phyloP scores from a whole-genome alignment of 2,888 invertebrate species.

The Pteria penguin region DNA sequence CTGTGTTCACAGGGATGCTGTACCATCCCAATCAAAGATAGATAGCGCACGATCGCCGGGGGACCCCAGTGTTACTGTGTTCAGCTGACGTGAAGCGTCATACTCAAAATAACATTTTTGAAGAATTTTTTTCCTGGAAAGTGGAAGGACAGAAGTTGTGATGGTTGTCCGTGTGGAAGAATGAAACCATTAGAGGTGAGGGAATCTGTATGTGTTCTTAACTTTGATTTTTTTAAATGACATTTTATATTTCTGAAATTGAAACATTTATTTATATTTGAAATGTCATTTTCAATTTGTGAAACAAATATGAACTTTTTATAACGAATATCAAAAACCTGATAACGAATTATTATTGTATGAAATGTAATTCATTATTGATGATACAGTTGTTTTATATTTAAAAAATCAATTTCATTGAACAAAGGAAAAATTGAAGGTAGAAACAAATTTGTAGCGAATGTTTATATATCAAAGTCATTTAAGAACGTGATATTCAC shows the following conservation, averaged over 20 bases:
- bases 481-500: not conserved
- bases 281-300: conserved; percentile 3
- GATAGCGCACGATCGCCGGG: conserved; percentile 7
- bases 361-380: too few relatives aligned
- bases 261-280: not conserved
- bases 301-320: too few relatives aligned
- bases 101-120: not conserved
- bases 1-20: too few relatives aligned
- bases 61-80: not conserved
- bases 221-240: conserved; percentile 7
- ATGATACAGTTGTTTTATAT: too few relatives aligned
- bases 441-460: too few relatives aligned
- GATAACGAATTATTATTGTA: too few relatives aligned
- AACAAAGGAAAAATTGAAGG: too few relatives aligned
- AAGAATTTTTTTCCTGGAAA: conserved; percentile 4
- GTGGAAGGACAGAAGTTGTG: conserved; percentile 20
- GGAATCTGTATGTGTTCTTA: conserved; percentile 15
- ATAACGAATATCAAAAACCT: too few relatives aligned
- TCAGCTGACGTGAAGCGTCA: not conserved
- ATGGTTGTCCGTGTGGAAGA: conserved; percentile 15
- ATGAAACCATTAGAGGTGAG: conserved; percentile 60
- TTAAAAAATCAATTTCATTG: too few relatives aligned
- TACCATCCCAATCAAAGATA: conserved; percentile 27
- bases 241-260: too few relatives aligned
- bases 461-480: not conserved